Conservation (phyloP, 2,113 vertebrate genomes). For the Vulpes ferrilata region DNA sequence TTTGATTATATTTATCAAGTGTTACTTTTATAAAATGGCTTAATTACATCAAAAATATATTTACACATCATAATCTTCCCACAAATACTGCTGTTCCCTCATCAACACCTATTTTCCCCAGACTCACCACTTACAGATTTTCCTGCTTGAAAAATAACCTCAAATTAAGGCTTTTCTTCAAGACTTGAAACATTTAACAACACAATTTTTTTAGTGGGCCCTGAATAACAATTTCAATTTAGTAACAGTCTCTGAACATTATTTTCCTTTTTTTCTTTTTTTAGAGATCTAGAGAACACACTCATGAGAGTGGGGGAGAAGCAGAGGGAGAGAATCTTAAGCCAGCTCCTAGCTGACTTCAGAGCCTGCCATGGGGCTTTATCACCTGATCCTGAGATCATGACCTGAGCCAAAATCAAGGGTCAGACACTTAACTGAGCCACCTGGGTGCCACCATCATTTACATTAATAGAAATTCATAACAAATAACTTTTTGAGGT, state of each 20-base stretch:
- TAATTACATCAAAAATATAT: background rate
- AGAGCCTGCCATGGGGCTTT: background rate
- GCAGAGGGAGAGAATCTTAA: background rate
- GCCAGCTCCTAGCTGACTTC: background rate
- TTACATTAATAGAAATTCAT: conserved; percentile 16
- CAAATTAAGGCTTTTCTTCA: conserved; percentile 9
- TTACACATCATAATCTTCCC: background rate
- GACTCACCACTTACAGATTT: conserved; percentile 13
- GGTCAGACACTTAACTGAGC: background rate
- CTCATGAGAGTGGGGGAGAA: background rate
- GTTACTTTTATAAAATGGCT: conserved; percentile 29
- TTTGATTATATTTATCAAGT: conserved; percentile 54
- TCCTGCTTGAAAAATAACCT: conserved; percentile 15
- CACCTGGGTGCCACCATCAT: background rate
- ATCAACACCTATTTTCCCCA: background rate
- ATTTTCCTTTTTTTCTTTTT: background rate
- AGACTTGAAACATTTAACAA: background rate
- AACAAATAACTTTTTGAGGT: conserved; percentile 45
- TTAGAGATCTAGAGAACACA: background rate
- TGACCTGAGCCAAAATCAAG: background rate
- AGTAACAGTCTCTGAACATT: background rate
- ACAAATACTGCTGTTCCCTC: background rate
- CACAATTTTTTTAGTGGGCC: background rate
- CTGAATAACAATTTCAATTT: conserved; percentile 38
- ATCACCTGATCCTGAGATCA: background rate